Conservation (phyloP, 1,140 invertebrate genomes). For the Listronotus bonariensis region DNA sequence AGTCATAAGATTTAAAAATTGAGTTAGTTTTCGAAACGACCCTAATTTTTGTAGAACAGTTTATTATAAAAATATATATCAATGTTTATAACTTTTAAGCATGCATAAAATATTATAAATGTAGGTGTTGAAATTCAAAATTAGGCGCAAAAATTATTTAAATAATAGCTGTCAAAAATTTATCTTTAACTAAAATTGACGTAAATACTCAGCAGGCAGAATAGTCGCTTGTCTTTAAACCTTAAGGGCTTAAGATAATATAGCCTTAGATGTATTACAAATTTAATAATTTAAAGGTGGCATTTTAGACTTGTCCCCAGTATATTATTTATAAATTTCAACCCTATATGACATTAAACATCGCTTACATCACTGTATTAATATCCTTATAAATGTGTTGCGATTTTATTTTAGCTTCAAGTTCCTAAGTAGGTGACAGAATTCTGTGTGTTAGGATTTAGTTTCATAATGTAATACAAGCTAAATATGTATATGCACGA, state of each 20-base stretch:
- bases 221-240: constrained; percentile 37
- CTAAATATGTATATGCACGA: not conserved
- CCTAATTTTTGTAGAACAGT: too few relatives aligned
- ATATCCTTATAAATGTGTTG: constrained; percentile 15
- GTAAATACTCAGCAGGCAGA: constrained; percentile 41
- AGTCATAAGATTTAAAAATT: too few relatives aligned
- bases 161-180: constrained; percentile 21
- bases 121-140: constrained; percentile 44
- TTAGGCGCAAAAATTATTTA: constrained; percentile 16
- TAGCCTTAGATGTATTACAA: constrained; percentile 44
- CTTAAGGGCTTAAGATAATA: constrained; percentile 35
- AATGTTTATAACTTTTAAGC: constrained; percentile 45
- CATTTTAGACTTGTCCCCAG: constrained; percentile 46
- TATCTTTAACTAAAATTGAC: constrained; percentile 15
- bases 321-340: constrained; percentile 27
- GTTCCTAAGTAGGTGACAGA: constrained; percentile 45
- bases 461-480: constrained; percentile 1
- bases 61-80: constrained; percentile 38
- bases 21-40: too few relatives aligned
- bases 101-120: constrained; percentile 40
- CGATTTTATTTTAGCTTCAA: constrained; percentile 33
- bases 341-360: constrained; percentile 22
- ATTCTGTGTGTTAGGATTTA: constrained; percentile 28
- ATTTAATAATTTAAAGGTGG: constrained; percentile 40
- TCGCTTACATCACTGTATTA: constrained; percentile 20